Evolutionary conservation across 2,888 invertebrate genomes (phyloP).

Genomic region (Stenurella melanura): DNA sequence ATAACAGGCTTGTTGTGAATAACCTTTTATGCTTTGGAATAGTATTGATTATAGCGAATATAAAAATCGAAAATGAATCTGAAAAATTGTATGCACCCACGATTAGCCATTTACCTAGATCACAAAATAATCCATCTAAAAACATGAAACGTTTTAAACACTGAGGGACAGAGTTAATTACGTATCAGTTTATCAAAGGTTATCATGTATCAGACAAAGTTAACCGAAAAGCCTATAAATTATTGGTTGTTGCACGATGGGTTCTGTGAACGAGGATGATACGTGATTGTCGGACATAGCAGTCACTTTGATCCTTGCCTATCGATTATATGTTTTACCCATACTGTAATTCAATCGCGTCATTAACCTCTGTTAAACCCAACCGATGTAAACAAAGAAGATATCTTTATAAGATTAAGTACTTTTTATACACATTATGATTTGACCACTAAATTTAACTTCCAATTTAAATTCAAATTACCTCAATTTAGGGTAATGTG

Average conservation of each 20-base stretch:
- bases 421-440: background rate
- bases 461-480: too few species aligned
- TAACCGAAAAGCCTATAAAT: slow-evolving; percentile 23
- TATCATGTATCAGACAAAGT: slow-evolving; percentile 21
- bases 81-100: background rate
- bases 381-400: slow-evolving; percentile 13
- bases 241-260: slow-evolving; percentile 11
- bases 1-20: too few species aligned
- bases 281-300: slow-evolving; percentile 8
- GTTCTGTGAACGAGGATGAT: slow-evolving; percentile 23
- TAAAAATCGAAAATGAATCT: background rate
- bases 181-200: slow-evolving; percentile 45
- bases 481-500: too few species aligned
- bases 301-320: slow-evolving; percentile 12
- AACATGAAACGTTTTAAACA: background rate
- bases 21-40: background rate
- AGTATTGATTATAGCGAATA: background rate
- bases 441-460: too few species aligned
- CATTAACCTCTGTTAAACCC: slow-evolving; percentile 7
- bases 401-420: background rate
- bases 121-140: background rate
- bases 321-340: slow-evolving; percentile 19
- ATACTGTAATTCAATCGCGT: slow-evolving; percentile 13
- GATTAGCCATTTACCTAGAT: background rate
- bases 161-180: slow-evolving; percentile 38